A percentile compares a stretch with the other conserved stretches of the same genome.
Evolutionary conservation across 2,113 vertebrate species (phyloP).

Genomic region (Gallinago undulata): DNA sequence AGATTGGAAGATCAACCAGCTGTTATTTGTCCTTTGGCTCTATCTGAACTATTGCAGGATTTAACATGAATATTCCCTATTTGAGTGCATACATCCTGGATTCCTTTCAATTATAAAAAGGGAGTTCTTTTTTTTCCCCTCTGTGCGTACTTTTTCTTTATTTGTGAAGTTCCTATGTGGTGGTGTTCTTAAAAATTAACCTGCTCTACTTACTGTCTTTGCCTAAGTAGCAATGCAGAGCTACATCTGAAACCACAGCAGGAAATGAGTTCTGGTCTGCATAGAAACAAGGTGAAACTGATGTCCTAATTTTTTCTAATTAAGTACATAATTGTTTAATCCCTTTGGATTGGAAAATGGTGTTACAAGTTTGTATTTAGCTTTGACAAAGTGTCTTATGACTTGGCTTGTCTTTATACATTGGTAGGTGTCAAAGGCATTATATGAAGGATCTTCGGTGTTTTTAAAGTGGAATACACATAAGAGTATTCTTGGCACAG

Average conservation of each 20-base stretch:
- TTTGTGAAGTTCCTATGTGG: not conserved
- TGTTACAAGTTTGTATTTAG: not conserved
- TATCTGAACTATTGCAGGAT: not conserved
- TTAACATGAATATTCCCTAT: not conserved
- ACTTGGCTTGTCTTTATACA: not conserved
- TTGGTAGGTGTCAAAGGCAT: not conserved
- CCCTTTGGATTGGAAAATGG: not conserved
- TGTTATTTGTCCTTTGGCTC: not conserved
- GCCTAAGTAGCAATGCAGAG: not conserved
- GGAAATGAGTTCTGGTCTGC: not conserved
- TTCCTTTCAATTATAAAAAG: not conserved
- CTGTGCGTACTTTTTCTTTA: not conserved
- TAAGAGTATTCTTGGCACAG: not conserved
- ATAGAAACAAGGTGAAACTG: not conserved
- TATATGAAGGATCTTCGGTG: not conserved
- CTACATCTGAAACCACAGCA: not conserved
- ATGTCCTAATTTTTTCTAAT: constrained; percentile 27
- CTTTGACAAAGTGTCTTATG: not conserved
- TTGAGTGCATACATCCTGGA: not conserved
- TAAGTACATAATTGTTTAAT: constrained; percentile 2
- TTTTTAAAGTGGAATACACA: not conserved
- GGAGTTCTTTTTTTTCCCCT: not conserved
- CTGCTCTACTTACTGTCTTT: not conserved
- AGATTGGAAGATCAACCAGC: not conserved
- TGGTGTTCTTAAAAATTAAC: not conserved